Evolutionary conservation across 2,113 vertebrate species (phyloP).

Genomic region (Saccopteryx leptura): DNA sequence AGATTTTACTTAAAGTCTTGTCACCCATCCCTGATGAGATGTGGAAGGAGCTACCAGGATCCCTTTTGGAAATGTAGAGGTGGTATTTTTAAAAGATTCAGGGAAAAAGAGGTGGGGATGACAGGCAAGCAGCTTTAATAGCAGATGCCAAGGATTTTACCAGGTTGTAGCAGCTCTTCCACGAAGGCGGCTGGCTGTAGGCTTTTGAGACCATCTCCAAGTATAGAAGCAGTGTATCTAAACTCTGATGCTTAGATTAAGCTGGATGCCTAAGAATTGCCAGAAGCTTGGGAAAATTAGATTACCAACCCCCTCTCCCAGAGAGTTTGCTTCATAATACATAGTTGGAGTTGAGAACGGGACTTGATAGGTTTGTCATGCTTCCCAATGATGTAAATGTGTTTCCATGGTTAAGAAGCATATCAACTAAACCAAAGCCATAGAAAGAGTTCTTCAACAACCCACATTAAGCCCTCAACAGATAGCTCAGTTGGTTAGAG

Average conservation of each 20-base stretch:
- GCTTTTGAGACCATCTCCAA: neutral
- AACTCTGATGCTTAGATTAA: neutral
- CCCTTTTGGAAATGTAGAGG: slow-evolving; percentile 4
- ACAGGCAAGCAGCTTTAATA: neutral
- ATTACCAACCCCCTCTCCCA: neutral
- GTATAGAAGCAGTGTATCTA: neutral
- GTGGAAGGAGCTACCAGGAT: neutral
- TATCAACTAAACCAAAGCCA: neutral
- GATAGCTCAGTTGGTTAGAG: neutral
- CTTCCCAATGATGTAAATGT: neutral
- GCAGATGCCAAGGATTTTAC: neutral
- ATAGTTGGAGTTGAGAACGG: neutral
- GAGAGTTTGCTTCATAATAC: neutral
- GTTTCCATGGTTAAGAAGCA: neutral
- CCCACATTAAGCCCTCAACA: neutral
- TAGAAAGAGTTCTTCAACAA: neutral
- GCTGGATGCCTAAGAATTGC: neutral
- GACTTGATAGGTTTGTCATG: neutral
- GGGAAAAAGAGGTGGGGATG: neutral
- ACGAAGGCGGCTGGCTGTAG: neutral
- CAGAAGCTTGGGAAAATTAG: neutral
- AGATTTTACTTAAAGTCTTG: slow-evolving; percentile 66
- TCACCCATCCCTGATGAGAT: slow-evolving; percentile 53
- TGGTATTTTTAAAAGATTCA: neutral
- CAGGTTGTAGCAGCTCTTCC: neutral